These are phyloP conservation scores for Athalia rosae DNA, from an alignment of 2,888 invertebrate genomes.

Conservation along the genomic window DNA sequence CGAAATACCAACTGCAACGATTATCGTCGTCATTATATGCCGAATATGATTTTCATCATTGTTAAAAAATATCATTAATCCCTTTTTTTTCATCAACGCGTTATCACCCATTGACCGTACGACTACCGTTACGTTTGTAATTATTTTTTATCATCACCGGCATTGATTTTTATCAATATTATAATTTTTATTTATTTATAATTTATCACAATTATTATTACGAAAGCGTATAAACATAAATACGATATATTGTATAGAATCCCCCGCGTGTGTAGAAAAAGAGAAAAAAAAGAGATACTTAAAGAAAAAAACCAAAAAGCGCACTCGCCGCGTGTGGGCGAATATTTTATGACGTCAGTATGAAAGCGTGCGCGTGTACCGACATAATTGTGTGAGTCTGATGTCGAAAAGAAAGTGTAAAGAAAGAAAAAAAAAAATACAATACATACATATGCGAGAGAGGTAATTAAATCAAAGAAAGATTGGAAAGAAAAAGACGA, in stretches of 20 bases:
- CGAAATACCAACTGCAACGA: background rate
- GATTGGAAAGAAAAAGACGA: background rate
- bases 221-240: conserved; percentile 46
- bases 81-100: background rate
- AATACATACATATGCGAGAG: too few species aligned
- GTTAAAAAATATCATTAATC: background rate
- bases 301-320: background rate
- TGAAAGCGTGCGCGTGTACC: background rate
- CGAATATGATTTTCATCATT: too few species aligned
- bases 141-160: background rate
- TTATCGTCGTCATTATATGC: background rate
- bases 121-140: conserved; percentile 16
- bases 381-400: background rate
- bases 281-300: too few species aligned
- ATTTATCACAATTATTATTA: conserved; percentile 29
- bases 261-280: conserved; percentile 9
- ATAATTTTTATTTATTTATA: conserved; percentile 21
- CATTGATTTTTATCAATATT: background rate
- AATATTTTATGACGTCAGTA: background rate
- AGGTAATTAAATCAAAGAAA: too few species aligned
- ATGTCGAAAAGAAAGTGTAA: too few species aligned
- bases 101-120: background rate
- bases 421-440: background rate
- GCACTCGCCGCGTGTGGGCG: background rate
- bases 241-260: conserved; percentile 42